Conservation (phyloP, 2,888 invertebrate genomes). For the Ctena decussata region DNA sequence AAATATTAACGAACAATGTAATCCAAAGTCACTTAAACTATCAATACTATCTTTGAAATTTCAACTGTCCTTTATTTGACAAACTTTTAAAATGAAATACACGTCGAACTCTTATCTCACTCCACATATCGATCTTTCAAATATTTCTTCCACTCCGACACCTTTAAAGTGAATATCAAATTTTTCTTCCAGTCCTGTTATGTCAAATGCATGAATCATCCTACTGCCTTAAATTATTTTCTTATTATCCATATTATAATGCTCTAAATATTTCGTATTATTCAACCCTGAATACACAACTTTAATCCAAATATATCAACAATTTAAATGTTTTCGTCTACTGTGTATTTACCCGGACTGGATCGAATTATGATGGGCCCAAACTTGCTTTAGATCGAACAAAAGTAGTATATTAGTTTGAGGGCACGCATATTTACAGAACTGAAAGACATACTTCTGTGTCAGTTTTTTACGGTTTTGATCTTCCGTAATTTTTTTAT, state of each 20-base stretch:
- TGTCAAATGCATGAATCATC: constrained; percentile 3
- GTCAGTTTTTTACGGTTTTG: neutral
- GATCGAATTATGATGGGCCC: neutral
- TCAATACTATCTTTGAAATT: too few species aligned
- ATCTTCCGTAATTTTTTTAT: too few species aligned
- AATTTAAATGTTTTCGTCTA: constrained; percentile 4
- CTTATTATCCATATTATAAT: neutral
- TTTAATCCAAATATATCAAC: constrained; percentile 3
- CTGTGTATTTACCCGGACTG: neutral
- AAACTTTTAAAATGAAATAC: too few species aligned
- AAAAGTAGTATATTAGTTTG: neutral
- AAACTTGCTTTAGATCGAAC: neutral
- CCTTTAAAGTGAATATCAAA: neutral
- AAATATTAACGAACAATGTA: too few species aligned
- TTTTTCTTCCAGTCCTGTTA: neutral
- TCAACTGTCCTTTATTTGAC: too few species aligned
- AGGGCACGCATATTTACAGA: neutral
- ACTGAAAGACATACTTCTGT: neutral
- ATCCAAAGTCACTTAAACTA: too few species aligned
- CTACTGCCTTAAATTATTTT: neutral
- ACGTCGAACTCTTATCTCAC: too few species aligned
- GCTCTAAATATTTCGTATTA: constrained; percentile 12
- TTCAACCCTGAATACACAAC: neutral
- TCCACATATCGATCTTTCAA: neutral
- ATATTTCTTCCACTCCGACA: too few species aligned